These are phyloP conservation scores for Echinometra lucunter DNA, from an alignment of 53 echinoderm and acorn worm genomes.

Conservation along the genomic window DNA sequence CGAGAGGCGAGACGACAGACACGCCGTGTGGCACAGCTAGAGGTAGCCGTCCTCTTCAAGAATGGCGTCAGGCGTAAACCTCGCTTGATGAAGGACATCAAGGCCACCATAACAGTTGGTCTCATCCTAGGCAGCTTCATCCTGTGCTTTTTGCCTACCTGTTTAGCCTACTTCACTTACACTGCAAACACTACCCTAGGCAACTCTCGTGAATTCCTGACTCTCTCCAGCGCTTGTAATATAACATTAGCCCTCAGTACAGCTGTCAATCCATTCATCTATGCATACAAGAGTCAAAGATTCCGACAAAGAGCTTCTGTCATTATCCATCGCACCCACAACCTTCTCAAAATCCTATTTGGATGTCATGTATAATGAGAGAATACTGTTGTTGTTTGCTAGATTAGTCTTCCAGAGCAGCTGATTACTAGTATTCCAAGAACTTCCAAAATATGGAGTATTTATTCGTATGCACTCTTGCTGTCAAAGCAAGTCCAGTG, in stretches of 20 bases:
- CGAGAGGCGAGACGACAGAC: constrained; percentile 54
- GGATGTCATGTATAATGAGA: constrained; percentile 13
- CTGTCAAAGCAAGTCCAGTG: neutral
- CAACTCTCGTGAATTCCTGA: neutral
- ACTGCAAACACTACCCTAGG: neutral
- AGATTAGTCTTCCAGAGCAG: neutral
- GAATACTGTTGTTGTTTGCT: neutral
- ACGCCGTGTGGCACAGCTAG: constrained; percentile 62
- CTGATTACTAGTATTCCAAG: neutral
- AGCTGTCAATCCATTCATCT: constrained; percentile 65
- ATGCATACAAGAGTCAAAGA: constrained; percentile 69
- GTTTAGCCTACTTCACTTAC: constrained; percentile 49
- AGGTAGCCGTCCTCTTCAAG: constrained; percentile 58
- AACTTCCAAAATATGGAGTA: constrained; percentile 17
- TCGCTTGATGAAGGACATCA: constrained; percentile 63
- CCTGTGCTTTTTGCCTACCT: constrained; percentile 53
- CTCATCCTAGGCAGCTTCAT: constrained; percentile 64
- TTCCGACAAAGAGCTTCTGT: constrained; percentile 49
- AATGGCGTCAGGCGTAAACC: constrained; percentile 41
- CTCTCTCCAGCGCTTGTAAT: constrained; percentile 45
- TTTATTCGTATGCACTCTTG: neutral
- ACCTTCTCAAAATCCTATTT: constrained; percentile 40
- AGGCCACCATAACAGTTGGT: constrained; percentile 61
- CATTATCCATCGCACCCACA: constrained; percentile 3
- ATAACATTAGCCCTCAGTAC: constrained; percentile 58